These are phyloP conservation scores for Penaeus indicus DNA, from an alignment of 1,140 invertebrate species.

Conservation along the genomic window DNA sequence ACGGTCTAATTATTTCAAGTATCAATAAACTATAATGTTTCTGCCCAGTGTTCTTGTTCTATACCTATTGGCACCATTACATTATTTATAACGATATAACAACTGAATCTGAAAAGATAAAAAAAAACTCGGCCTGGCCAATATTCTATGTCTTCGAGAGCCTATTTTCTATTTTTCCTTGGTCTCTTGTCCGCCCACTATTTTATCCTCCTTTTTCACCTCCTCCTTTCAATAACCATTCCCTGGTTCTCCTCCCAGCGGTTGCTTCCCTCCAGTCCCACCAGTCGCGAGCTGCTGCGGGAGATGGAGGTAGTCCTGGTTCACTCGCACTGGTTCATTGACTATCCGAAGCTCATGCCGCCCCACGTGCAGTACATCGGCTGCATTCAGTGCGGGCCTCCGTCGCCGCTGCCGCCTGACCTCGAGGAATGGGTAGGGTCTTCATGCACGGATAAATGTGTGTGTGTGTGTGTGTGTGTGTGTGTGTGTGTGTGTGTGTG, in stretches of 20 bases:
- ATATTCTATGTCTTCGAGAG: too few relatives aligned
- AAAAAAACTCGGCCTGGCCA: too few relatives aligned
- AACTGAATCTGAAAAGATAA: too few relatives aligned
- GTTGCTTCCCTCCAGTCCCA: slow-evolving; percentile 39
- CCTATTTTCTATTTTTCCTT: too few relatives aligned
- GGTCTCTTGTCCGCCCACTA: too few relatives aligned
- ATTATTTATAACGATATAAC: too few relatives aligned
- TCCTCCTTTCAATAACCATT: too few relatives aligned
- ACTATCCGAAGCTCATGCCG: slow-evolving; percentile 63
- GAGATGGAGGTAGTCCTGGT: slow-evolving; percentile 60
- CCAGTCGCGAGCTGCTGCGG: slow-evolving; percentile 44
- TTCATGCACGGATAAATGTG: not conserved
- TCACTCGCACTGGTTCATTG: slow-evolving; percentile 59
- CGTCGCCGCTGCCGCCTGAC: slow-evolving; percentile 34
- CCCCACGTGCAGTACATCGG: slow-evolving; percentile 65
- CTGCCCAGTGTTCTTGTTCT: too few relatives aligned
- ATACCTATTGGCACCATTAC: too few relatives aligned
- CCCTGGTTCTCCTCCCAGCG: slow-evolving; percentile 33
- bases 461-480: too few relatives aligned
- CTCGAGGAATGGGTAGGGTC: slow-evolving; percentile 57
- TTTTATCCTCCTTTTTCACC: not conserved
- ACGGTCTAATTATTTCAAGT: not conserved
- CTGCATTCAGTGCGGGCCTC: slow-evolving; percentile 57
- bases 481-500: too few relatives aligned
- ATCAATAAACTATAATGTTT: too few relatives aligned